Conservation (phyloP, 2,113 vertebrate genomes). For the Eira barbara region DNA sequence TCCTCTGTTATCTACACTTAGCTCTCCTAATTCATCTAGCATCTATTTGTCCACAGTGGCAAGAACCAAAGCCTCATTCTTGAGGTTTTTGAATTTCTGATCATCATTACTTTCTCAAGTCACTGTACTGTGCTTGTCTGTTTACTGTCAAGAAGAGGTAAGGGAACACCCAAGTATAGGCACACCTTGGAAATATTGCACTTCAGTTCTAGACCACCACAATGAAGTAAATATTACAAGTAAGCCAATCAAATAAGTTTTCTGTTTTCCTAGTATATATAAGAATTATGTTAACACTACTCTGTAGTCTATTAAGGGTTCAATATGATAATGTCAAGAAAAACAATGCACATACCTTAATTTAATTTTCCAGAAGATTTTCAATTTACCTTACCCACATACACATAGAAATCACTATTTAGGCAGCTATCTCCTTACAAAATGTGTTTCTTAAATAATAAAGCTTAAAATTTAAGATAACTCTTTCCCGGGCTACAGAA, state of each 20-base stretch:
- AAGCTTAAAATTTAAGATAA: not conserved
- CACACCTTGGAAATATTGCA: not conserved
- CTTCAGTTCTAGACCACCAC: not conserved
- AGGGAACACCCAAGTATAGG: not conserved
- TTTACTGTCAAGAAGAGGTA: not conserved
- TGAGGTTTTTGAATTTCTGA: not conserved
- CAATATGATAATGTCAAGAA: not conserved
- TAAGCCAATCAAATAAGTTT: not conserved
- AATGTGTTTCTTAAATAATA: not conserved
- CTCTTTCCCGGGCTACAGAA: not conserved
- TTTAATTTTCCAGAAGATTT: not conserved
- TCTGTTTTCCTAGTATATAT: not conserved
- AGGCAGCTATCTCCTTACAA: not conserved
- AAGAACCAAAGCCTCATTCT: not conserved
- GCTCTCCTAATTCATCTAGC: not conserved
- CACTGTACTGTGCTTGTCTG: not conserved
- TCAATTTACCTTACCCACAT: not conserved
- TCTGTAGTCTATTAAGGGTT: not conserved
- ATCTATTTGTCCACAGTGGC: not conserved
- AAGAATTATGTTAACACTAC: not conserved
- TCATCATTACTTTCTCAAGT: not conserved
- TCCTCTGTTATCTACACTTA: not conserved
- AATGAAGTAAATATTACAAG: not conserved
- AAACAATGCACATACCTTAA: not conserved
- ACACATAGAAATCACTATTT: not conserved